These are phyloP conservation scores for Xenopus petersii DNA, from an alignment of 2,797 vertebrate species.

Conservation along the genomic window DNA sequence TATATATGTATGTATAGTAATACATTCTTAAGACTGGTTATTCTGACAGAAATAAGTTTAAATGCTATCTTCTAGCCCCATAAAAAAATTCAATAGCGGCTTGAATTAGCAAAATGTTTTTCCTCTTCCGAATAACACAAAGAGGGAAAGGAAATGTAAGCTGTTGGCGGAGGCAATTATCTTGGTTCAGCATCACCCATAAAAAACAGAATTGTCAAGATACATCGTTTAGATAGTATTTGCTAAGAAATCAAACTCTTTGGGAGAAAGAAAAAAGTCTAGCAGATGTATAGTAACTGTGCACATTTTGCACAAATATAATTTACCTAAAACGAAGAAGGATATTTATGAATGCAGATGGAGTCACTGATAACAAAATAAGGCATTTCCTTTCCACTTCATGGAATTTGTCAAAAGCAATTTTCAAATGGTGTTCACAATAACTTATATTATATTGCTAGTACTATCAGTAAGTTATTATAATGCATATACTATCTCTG, in stretches of 20 bases:
- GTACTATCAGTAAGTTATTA: no score
- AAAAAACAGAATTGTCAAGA: conserved; percentile 33
- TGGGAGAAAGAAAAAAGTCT: conserved; percentile 19
- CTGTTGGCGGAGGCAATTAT: conserved; percentile 24
- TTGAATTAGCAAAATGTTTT: conserved; percentile 32
- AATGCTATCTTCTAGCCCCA: conserved; percentile 19
- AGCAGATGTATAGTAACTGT: conserved; percentile 19
- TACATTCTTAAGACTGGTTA: conserved; percentile 1
- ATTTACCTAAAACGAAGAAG: conserved; percentile 10
- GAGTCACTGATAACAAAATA: conserved; percentile 15
- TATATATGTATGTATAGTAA: background rate
- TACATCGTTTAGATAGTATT: conserved; percentile 31
- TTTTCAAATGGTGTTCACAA: conserved; percentile 1
- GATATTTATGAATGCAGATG: conserved; percentile 18
- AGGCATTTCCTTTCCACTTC: background rate
- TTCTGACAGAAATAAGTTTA: conserved; percentile 14
- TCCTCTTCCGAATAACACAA: background rate
- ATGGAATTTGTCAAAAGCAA: conserved; percentile 9
- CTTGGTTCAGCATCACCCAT: conserved; percentile 32
- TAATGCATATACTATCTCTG: no score
- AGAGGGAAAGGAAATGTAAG: conserved; percentile 7
- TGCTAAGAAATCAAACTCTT: conserved; percentile 32
- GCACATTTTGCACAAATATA: conserved; percentile 17
- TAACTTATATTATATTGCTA: no score
- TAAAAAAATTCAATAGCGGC: conserved; percentile 18